phyloP scores from a whole-genome alignment of 1,140 invertebrate species.

The Eupeodes corollae region DNA sequence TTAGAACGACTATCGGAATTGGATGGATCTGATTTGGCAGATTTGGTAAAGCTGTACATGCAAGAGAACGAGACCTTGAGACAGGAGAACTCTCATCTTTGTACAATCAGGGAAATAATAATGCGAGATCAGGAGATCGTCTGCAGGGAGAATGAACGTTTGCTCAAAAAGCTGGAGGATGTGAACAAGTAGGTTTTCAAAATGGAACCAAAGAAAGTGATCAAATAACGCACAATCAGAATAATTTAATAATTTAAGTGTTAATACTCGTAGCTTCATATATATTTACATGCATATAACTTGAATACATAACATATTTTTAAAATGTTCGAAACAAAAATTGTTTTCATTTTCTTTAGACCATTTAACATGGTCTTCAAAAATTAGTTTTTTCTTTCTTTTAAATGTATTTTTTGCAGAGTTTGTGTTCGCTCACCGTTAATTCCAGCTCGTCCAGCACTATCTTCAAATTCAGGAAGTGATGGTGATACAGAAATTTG shows the following conservation, averaged over 20 bases:
- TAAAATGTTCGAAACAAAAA: background rate
- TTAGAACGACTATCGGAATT: slow-evolving; percentile 59
- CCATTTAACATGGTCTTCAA: background rate
- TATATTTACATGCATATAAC: too few species aligned
- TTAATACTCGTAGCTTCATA: background rate
- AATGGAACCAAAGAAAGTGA: background rate
- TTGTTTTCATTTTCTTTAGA: background rate
- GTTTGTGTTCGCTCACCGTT: slow-evolving; percentile 67
- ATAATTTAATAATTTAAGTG: background rate
- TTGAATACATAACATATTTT: background rate
- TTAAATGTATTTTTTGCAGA: slow-evolving; percentile 30
- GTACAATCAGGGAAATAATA: slow-evolving; percentile 63
- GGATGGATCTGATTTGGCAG: slow-evolving; percentile 55
- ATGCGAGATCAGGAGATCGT: slow-evolving; percentile 81
- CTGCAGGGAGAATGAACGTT: slow-evolving; percentile 78
- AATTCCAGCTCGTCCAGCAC: slow-evolving; percentile 58
- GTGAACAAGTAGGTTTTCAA: slow-evolving; percentile 60
- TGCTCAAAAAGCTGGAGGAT: slow-evolving; percentile 78
- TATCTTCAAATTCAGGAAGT: slow-evolving; percentile 45
- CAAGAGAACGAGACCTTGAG: slow-evolving; percentile 77
- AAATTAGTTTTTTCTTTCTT: background rate
- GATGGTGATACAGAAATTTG: slow-evolving; percentile 51
- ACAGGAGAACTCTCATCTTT: slow-evolving; percentile 77
- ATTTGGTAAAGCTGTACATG: slow-evolving; percentile 66
- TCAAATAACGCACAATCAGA: too few species aligned